Evolutionary conservation across 1,140 invertebrate genomes (phyloP).

Genomic region (Tachypleus tridentatus): DNA sequence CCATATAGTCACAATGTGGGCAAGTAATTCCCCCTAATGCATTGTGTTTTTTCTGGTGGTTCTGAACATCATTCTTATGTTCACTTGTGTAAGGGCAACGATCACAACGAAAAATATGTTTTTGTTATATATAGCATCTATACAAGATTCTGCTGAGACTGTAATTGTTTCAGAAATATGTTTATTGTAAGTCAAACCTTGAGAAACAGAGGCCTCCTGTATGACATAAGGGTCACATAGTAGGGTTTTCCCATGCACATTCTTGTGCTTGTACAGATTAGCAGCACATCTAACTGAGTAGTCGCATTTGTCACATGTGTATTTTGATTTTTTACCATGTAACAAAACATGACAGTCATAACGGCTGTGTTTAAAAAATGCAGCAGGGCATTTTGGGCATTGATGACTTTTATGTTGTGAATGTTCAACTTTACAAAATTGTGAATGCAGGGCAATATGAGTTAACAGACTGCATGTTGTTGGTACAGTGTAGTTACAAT

Average conservation of each 20-base stretch:
- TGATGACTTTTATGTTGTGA: not conserved
- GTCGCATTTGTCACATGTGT: conserved; percentile 71
- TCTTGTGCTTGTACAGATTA: conserved; percentile 64
- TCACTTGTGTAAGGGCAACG: conserved; percentile 63
- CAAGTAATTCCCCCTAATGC: conserved; percentile 48
- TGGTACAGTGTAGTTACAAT: conserved; percentile 69
- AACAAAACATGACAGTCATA: conserved; percentile 68
- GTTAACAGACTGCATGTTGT: conserved; percentile 60
- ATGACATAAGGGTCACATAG: too few relatives aligned
- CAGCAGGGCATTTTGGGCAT: conserved; percentile 73
- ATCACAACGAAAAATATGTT: conserved; percentile 49
- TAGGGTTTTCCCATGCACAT: conserved; percentile 58
- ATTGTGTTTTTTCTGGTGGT: conserved; percentile 58
- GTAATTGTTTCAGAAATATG: too few relatives aligned
- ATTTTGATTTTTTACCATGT: conserved; percentile 69
- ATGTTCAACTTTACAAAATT: conserved; percentile 7
- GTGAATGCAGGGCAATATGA: conserved; percentile 49
- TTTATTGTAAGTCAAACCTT: too few relatives aligned
- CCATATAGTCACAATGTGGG: conserved; percentile 70
- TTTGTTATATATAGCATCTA: conserved; percentile 34
- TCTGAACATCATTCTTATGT: conserved; percentile 55
- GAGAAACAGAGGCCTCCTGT: too few relatives aligned
- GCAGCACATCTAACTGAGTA: conserved; percentile 78
- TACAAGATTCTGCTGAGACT: too few relatives aligned
- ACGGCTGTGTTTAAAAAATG: conserved; percentile 72